These are phyloP conservation scores for Alloscopus bannaensis DNA, from an alignment of 2,888 invertebrate species.

Conservation along the genomic window DNA sequence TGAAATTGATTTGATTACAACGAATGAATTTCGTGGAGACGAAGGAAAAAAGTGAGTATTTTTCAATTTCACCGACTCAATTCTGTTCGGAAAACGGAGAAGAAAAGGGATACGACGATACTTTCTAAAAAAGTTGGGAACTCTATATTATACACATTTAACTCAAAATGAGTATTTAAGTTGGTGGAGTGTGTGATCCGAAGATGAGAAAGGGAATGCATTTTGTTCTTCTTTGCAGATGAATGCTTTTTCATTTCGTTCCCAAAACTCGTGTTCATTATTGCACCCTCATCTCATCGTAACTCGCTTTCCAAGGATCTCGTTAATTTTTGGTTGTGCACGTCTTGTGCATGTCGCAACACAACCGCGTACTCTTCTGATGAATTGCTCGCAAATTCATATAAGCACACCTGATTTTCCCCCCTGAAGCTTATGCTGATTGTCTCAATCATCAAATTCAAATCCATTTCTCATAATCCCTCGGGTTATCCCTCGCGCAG, in stretches of 20 bases:
- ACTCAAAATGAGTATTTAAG: slow-evolving; percentile 38
- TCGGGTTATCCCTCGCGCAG: too few species aligned
- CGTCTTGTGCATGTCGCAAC: neutral
- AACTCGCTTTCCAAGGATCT: too few species aligned
- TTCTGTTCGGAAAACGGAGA: too few species aligned
- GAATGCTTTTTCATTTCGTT: slow-evolving; percentile 7
- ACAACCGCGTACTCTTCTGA: neutral
- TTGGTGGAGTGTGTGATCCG: slow-evolving; percentile 35
- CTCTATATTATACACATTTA: too few species aligned
- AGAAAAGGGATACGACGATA: too few species aligned
- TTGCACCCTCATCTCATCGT: neutral
- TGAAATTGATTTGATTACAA: neutral
- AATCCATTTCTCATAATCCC: neutral
- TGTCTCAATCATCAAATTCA: slow-evolving; percentile 26
- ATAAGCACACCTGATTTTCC: too few species aligned
- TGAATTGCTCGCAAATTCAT: neutral
- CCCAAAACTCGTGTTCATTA: too few species aligned
- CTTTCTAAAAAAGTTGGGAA: too few species aligned
- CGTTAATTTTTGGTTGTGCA: neutral
- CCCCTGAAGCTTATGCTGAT: slow-evolving; percentile 8
- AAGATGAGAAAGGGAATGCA: slow-evolving; percentile 10
- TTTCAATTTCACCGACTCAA: too few species aligned
- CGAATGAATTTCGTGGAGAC: too few species aligned
- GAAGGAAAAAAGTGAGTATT: too few species aligned
- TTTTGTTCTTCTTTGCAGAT: slow-evolving; percentile 6